Evolutionary conservation across 2,888 invertebrate species (phyloP), one percentile per base, ranked within the genome.

Genomic region (Nineta flava): DNA sequence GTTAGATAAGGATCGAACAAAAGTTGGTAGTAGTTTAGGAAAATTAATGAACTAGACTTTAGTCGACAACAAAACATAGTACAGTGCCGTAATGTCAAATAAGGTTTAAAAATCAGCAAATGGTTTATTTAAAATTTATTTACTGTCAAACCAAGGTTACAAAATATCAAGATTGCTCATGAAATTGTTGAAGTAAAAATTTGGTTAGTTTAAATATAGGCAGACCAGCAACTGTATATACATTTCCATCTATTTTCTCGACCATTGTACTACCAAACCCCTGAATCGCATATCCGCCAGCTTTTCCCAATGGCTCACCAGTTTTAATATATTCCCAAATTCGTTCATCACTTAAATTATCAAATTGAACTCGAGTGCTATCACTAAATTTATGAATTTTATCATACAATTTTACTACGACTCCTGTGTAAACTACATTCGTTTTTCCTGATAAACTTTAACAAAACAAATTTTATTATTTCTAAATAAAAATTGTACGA

Each of bases 261-360:
- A 94, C 77, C 48, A 95, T 71, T n/a, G 83, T 82, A 1, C 86
- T 86, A 6, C 91, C 94, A 1, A 79, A 64, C 0, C 85, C 88
- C 66, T 91, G 90, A 48, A 93, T 84, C 1, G 90, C 93, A 65
- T 93, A 95, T 0, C 81, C 85, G 12, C 94, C 94, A 6, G 94
- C 94, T 69, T 87, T 87, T 60, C 85, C 86, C 93, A 94, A 75
- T 3, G 94, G 87, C 69, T 96, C 91, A 47, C 87, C 87, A 2
- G 91, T 86, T 53, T 80, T 79, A 31, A 96, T 80, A 64, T 97
- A 97, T 0, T 77, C 78, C 52, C 74, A 65, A 54, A 97, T 90
- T 60, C 91, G 81, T 46, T 81, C 77, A 2, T 77, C 70, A 4
- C 80, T 73, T 53, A 94, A 64, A 44, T 81, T 67, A 1, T 83